Conservation (phyloP, 1,140 invertebrate species). For the Saccostrea glomerata region DNA sequence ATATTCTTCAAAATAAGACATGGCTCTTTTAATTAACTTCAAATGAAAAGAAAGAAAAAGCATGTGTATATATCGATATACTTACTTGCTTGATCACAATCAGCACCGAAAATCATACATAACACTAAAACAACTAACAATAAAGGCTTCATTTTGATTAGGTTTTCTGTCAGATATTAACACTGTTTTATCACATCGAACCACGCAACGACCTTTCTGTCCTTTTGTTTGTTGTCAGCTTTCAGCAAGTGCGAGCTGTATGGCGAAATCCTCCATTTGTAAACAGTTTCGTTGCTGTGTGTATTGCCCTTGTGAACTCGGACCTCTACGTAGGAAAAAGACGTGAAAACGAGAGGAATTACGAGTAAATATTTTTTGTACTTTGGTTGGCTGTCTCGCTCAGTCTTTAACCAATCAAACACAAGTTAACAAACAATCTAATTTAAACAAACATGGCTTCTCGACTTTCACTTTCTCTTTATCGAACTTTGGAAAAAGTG, state of each 20-base stretch:
- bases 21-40: too few species aligned
- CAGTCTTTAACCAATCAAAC: too few species aligned
- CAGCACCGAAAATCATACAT: neutral
- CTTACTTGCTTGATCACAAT: conserved; percentile 23
- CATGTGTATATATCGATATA: neutral
- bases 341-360: neutral
- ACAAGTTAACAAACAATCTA: too few species aligned
- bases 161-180: neutral
- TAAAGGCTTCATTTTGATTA: conserved; percentile 4
- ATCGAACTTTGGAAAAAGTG: neutral
- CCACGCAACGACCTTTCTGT: conserved; percentile 2
- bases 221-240: conserved; percentile 13
- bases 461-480: conserved; percentile 26
- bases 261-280: conserved; percentile 5
- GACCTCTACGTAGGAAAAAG: neutral
- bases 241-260: conserved; percentile 1
- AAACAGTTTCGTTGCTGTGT: conserved; percentile 26
- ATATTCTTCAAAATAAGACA: too few species aligned
- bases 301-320: neutral
- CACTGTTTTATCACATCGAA: neutral
- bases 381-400: too few species aligned
- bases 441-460: neutral
- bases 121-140: neutral
- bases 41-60: too few species aligned
- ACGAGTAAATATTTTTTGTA: neutral